A percentile compares a stretch with the other conserved stretches of the same genome.
Conservation (phyloP, 2,113 vertebrate species). For the Python bivittatus region DNA sequence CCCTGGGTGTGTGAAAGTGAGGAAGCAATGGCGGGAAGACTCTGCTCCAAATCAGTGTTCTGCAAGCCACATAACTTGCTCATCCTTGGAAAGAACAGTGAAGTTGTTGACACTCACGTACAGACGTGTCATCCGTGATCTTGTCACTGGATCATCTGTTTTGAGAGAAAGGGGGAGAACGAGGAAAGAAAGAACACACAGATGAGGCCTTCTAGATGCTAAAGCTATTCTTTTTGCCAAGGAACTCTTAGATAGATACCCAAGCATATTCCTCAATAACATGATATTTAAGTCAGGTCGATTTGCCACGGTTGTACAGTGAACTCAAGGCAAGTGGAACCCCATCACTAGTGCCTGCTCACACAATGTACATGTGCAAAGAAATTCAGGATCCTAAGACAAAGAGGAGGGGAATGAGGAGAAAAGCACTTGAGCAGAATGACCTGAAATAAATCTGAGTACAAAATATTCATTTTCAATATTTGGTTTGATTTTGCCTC, state of each 20-base stretch:
- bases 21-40: conserved; percentile 89
- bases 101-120: neutral
- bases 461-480: neutral
- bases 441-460: neutral
- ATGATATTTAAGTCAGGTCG: neutral
- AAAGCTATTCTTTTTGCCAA: neutral
- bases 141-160: conserved; percentile 22
- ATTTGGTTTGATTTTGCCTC: neutral
- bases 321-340: neutral
- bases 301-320: neutral
- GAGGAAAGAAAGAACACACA: neutral
- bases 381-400: neutral
- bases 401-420: neutral
- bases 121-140: conserved; percentile 39
- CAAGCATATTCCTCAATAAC: neutral
- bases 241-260: neutral
- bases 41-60: conserved; percentile 79
- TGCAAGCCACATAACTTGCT: conserved; percentile 72
- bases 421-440: neutral
- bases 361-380: neutral
- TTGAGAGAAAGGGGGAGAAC: neutral
- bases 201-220: neutral
- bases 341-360: neutral
- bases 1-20: conserved; percentile 82
- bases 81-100: conserved; percentile 64